These are phyloP conservation scores for Eupithecia exiguata DNA, from an alignment of 2,888 invertebrate genomes.

Conservation along the genomic window DNA sequence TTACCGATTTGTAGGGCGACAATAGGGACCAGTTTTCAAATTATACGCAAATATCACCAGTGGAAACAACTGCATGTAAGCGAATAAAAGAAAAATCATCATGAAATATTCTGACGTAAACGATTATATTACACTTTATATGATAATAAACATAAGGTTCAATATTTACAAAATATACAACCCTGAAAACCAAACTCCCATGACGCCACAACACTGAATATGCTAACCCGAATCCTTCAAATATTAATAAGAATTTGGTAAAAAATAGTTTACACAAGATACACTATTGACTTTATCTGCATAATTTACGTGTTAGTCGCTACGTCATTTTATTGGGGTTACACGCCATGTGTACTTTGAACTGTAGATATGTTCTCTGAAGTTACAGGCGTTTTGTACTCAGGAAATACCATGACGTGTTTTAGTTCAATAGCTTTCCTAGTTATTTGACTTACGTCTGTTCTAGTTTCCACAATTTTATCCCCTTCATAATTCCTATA, in stretches of 20 bases:
- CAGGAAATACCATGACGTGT: constrained; percentile 7
- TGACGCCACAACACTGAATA: constrained; percentile 9
- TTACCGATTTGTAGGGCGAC: not conserved
- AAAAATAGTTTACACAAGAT: not conserved
- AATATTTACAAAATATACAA: not conserved
- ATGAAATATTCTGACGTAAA: not conserved
- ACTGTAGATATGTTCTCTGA: not conserved
- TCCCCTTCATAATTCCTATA: not conserved
- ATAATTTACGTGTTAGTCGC: not conserved
- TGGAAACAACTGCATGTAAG: not conserved
- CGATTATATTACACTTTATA: too few relatives aligned
- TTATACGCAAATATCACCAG: not conserved
- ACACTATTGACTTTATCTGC: not conserved
- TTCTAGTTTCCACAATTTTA: not conserved
- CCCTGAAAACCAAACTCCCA: not conserved
- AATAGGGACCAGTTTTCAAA: not conserved
- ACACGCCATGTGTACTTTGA: constrained; percentile 4
- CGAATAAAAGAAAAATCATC: not conserved
- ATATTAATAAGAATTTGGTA: not conserved
- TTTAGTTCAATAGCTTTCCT: not conserved
- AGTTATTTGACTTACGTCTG: not conserved
- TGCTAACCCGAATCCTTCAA: not conserved
- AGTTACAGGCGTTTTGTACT: not conserved
- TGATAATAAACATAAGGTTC: not conserved
- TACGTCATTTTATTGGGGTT: constrained; percentile 3